phyloP scores from a whole-genome alignment of 2,113 vertebrate genomes.

The Myotis lucifugus region DNA sequence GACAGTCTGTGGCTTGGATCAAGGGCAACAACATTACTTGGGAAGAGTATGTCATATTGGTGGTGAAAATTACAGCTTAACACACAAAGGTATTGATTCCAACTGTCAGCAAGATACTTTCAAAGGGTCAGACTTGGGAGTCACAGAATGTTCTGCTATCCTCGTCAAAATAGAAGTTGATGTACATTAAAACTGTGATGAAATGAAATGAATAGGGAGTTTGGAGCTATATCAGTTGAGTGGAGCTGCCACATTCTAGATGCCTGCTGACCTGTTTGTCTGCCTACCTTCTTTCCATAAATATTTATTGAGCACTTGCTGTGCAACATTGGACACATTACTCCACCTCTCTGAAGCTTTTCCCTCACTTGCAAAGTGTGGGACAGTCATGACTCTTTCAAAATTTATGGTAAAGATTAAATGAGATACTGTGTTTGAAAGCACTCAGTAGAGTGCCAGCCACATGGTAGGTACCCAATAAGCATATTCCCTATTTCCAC shows the following conservation, averaged over 20 bases:
- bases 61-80: constrained; percentile 58
- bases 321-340: not conserved
- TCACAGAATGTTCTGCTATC: not conserved
- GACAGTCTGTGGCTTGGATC: not conserved
- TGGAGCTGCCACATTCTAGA: not conserved
- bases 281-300: not conserved
- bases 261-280: not conserved
- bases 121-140: constrained; percentile 56
- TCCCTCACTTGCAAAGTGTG: not conserved
- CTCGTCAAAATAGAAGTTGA: rapidly evolving
- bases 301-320: not conserved
- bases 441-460: not conserved
- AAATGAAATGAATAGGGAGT: not conserved
- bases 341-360: not conserved
- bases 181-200: not conserved
- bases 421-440: not conserved
- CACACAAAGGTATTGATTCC: constrained; percentile 51
- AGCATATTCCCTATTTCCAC: not conserved
- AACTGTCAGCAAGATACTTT: constrained; percentile 54
- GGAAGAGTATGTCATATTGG: constrained; percentile 36
- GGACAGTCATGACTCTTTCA: not conserved
- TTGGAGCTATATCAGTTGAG: not conserved
- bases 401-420: not conserved
- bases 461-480: not conserved
- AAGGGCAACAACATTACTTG: not conserved